Evolutionary conservation across 2,888 invertebrate species (phyloP).

Genomic region (Meiosimyza decipiens): DNA sequence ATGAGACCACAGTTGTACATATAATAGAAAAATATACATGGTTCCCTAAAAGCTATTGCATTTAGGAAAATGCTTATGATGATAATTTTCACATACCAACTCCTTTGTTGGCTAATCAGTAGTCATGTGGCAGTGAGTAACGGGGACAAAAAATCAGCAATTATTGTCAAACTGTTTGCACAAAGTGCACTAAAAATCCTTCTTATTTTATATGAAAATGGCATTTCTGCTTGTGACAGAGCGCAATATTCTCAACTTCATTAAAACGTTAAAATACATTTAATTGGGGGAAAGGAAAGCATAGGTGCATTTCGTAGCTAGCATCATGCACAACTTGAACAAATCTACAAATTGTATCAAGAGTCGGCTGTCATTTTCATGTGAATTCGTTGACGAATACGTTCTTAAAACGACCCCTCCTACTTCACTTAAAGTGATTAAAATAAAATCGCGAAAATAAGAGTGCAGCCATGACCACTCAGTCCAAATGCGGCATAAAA

Average conservation of each 20-base stretch:
- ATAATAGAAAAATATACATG: too few relatives aligned
- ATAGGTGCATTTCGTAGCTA: background rate
- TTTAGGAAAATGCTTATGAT: too few relatives aligned
- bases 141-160: too few relatives aligned
- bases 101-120: too few relatives aligned
- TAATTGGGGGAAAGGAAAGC: background rate
- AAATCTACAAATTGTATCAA: slow-evolving; percentile 60
- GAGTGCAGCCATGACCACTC: too few relatives aligned
- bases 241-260: background rate
- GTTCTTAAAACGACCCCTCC: background rate
- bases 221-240: slow-evolving; percentile 12
- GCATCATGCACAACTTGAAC: slow-evolving; percentile 37
- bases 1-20: too few relatives aligned
- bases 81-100: too few relatives aligned
- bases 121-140: too few relatives aligned
- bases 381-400: slow-evolving; percentile 39
- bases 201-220: too few relatives aligned
- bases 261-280: slow-evolving; percentile 4
- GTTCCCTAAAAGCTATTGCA: too few relatives aligned
- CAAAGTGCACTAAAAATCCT: too few relatives aligned
- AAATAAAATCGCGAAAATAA: background rate
- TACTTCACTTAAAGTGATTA: slow-evolving; percentile 6
- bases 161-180: too few relatives aligned
- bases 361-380: slow-evolving; percentile 58
- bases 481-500: slow-evolving; percentile 5